Conservation (phyloP, 2,797 vertebrate species). For the Calcarius lapponicus region DNA sequence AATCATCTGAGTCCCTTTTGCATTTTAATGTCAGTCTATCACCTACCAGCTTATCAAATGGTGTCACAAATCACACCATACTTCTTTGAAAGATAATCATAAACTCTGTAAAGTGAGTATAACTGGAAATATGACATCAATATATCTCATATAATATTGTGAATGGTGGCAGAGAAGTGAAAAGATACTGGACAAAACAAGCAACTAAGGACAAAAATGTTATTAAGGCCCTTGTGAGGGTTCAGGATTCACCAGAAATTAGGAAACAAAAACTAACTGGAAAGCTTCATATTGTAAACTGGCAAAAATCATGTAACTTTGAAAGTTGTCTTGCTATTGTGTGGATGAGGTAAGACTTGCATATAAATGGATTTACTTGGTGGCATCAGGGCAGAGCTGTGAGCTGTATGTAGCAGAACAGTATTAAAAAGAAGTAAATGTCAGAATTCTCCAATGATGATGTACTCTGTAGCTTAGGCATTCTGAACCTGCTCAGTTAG, state of each 20-base stretch:
- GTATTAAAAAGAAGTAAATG: neutral
- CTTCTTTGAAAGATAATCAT: neutral
- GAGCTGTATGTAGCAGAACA: neutral
- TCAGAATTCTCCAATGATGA: neutral
- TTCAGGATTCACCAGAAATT: neutral
- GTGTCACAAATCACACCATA: neutral
- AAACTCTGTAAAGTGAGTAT: neutral
- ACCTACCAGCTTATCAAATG: neutral
- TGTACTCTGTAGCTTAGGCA: neutral
- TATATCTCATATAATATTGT: neutral
- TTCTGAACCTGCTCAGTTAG: neutral
- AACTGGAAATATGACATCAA: neutral
- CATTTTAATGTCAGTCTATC: neutral
- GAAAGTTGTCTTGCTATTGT: neutral
- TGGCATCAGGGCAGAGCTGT: neutral
- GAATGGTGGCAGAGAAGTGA: neutral
- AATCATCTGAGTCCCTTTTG: neutral
- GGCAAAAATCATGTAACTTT: neutral
- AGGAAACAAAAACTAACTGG: neutral
- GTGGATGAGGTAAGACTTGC: neutral
- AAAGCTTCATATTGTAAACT: neutral
- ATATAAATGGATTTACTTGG: neutral
- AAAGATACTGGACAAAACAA: neutral
- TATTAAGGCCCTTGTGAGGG: neutral
- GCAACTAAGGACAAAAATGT: neutral